These are phyloP conservation scores for Pardalotus punctatus DNA, from an alignment of 2,113 vertebrate genomes.

Conservation along the genomic window DNA sequence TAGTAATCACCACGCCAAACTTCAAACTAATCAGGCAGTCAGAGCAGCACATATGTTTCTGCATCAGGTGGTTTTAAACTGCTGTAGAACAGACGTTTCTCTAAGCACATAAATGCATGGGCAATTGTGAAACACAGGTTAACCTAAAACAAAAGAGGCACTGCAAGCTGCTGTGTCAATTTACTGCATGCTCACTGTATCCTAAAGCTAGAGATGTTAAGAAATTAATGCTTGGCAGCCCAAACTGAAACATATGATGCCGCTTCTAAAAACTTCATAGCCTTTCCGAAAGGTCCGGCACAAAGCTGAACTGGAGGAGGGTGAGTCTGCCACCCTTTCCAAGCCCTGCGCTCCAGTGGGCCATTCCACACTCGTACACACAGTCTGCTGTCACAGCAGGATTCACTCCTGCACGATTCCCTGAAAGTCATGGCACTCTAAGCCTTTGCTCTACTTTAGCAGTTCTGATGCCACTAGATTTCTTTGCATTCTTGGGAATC, in stretches of 20 bases:
- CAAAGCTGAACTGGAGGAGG: not conserved
- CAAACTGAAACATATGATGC: not conserved
- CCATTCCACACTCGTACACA: not conserved
- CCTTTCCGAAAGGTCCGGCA: not conserved
- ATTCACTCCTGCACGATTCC: fast-evolving
- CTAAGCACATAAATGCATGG: not conserved
- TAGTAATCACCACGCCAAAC: not conserved
- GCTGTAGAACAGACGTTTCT: not conserved
- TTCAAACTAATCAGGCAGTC: not conserved
- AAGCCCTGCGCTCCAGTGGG: not conserved
- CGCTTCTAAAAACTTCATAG: not conserved
- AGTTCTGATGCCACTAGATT: not conserved
- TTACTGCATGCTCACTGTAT: not conserved
- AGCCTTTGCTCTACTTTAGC: not conserved
- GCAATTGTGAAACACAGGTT: not conserved
- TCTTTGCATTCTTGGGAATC: not conserved
- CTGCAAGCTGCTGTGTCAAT: not conserved
- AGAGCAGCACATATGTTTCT: not conserved
- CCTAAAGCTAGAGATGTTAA: not conserved
- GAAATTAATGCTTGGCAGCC: not conserved
- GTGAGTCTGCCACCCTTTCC: fast-evolving
- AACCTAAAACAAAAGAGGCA: not conserved
- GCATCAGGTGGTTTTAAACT: not conserved
- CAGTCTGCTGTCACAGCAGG: not conserved
- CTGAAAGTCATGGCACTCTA: not conserved